Evolutionary conservation across 2,113 vertebrate species (phyloP).

Genomic region (Ploceus nigricollis): DNA sequence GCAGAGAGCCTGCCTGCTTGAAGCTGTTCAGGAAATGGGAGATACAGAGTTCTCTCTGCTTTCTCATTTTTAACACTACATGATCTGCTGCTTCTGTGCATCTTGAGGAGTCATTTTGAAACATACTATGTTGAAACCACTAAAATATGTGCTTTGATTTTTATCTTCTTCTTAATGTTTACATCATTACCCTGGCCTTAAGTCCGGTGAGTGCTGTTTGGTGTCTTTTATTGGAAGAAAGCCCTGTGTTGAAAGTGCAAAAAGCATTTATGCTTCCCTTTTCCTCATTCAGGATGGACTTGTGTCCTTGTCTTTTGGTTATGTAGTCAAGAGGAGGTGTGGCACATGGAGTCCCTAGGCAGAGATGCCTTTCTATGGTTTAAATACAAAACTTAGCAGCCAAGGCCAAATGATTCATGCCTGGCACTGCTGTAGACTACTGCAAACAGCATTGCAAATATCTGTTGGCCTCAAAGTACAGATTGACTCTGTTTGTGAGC

Average conservation of each 20-base stretch:
- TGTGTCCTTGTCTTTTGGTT: background rate
- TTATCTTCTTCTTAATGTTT: background rate
- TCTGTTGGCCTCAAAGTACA: background rate
- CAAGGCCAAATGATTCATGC: background rate
- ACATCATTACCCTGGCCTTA: background rate
- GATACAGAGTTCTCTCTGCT: background rate
- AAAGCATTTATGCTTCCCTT: background rate
- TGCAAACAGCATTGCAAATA: background rate
- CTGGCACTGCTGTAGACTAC: background rate
- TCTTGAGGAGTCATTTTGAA: background rate
- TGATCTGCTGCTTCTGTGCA: background rate
- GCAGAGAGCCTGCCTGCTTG: background rate
- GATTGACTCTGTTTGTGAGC: background rate
- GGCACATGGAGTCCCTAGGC: background rate
- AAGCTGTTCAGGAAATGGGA: background rate
- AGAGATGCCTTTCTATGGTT: background rate
- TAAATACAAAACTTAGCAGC: background rate
- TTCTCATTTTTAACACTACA: background rate
- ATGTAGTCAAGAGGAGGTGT: fast-evolving
- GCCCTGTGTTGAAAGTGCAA: background rate
- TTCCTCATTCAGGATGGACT: background rate
- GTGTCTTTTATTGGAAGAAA: background rate
- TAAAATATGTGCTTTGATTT: background rate
- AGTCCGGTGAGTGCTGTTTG: background rate
- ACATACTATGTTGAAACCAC: background rate